phyloP scores from a whole-genome alignment of 2,113 vertebrate genomes.

The Corythornis madagascariensis region DNA sequence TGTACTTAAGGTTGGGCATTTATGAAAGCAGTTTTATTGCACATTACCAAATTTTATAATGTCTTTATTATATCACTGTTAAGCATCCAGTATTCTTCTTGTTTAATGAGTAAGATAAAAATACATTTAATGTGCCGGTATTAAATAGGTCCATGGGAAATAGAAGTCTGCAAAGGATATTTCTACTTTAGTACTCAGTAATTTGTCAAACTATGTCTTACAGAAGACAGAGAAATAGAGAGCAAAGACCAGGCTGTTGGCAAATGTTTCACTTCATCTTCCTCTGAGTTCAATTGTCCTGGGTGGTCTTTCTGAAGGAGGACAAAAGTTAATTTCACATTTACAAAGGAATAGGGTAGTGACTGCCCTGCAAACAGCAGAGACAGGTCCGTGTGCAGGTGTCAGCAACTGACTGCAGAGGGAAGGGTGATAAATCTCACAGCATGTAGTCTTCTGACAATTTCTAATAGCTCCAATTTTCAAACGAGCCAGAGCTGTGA shows the following conservation, averaged over 20 bases:
- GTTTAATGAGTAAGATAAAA: slow-evolving; percentile 51
- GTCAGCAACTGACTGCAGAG: not conserved
- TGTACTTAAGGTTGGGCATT: not conserved
- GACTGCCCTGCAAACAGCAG: not conserved
- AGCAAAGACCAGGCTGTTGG: not conserved
- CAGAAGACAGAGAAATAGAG: not conserved
- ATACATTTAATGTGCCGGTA: not conserved
- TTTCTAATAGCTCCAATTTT: not conserved
- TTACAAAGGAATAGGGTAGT: not conserved
- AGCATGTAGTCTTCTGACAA: not conserved
- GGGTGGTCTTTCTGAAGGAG: not conserved
- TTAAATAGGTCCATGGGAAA: not conserved
- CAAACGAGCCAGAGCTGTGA: not conserved
- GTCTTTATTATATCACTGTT: slow-evolving; percentile 20
- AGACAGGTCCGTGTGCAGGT: accelerated
- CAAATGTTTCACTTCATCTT: not conserved
- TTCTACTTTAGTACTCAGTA: not conserved
- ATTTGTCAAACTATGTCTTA: not conserved
- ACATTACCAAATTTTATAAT: slow-evolving; percentile 16
- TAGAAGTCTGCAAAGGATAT: not conserved
- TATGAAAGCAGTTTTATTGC: slow-evolving; percentile 1
- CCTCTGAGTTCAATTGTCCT: not conserved
- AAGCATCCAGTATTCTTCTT: slow-evolving; percentile 19
- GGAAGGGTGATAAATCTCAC: not conserved
- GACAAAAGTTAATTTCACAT: not conserved